Evolutionary conservation across 2,797 vertebrate species (phyloP), one percentile per base, ranked within the genome.

Genomic region (Epinephelus malabaricus): DNA sequence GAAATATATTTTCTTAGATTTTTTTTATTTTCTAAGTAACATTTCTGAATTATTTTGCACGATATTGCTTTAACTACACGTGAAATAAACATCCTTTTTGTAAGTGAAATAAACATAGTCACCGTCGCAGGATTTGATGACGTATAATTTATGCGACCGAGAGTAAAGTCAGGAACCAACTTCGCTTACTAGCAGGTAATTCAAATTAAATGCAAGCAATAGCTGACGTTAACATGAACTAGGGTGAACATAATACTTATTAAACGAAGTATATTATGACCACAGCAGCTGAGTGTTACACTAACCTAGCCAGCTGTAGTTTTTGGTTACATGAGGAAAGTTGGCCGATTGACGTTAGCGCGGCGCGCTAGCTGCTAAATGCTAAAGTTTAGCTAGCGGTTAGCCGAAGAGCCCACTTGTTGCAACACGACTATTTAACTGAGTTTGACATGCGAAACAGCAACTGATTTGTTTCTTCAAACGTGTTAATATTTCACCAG

Each of bases 121-220:
- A 0, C 10, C 30, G 82, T 93, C 87, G 92, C 89, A 21, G 6
- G 7, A 65, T 19, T 43, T 85, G 69, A 34, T 93, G 93, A 95
- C 93, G 92, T 6, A 21, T 4, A 79, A 87, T 46, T 60, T 72
- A 38, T 69, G 93, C 91, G 91, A 59, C 92, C 5, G 45, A 58
- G 49, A 53, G 64, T 46, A 82, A 90, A 92, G 88, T 92, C 85
- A 80, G 88, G 91, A 90, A 88, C 79, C 80, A 85, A 86, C 84
- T 82, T 86, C 85, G 75, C 64, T 30, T 69, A 88, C 67, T 73
- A 62, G 61, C 83, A 94, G 92, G 94, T 94, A 93, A 83, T 71
- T 66, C 4, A 70, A 62, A 27, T 10, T 17, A 45, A 54, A 69
- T 17, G 19, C 23, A 43, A 15, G 3, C 2, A 3, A 1, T 18